Evolutionary conservation across 2,113 vertebrate species (phyloP).

Genomic region (Chascanopsetta lugubris): DNA sequence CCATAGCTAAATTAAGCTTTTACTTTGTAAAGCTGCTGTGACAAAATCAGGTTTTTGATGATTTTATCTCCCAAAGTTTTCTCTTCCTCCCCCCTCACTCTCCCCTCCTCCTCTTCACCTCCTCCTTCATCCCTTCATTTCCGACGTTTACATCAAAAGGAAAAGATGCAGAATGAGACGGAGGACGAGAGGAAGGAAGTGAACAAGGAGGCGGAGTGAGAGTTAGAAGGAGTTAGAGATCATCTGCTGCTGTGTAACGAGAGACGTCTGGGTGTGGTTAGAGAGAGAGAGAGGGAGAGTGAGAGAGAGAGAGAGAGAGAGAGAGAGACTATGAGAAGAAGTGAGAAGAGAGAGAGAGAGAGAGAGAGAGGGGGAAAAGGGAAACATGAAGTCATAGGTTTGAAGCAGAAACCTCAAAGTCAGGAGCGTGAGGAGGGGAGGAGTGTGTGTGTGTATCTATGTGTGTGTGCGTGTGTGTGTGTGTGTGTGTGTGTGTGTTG

Average conservation of each 20-base stretch:
- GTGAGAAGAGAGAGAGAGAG: constrained; percentile 22
- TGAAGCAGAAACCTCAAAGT: constrained; percentile 70
- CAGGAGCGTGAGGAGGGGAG: constrained; percentile 27
- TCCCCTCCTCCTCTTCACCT: neutral
- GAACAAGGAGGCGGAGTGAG: constrained; percentile 5
- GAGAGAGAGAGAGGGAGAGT: constrained; percentile 56
- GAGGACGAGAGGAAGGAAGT: neutral
- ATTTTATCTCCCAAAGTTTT: constrained; percentile 15
- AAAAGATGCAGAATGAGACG: neutral
- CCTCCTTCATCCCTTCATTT: neutral
- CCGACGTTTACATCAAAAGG: neutral
- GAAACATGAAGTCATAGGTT: constrained; percentile 76
- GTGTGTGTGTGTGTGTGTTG: too few species aligned
- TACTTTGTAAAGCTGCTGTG: too few species aligned
- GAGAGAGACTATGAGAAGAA: constrained; percentile 2
- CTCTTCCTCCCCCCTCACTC: neutral
- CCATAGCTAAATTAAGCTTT: neutral
- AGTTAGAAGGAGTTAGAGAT: constrained; percentile 12
- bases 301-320: constrained; percentile 28
- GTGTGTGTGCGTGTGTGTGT: too few species aligned
- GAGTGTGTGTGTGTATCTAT: too few species aligned
- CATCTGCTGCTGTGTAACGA: constrained; percentile 53
- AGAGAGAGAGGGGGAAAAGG: constrained; percentile 24
- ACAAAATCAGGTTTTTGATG: neutral
- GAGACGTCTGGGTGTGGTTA: constrained; percentile 76